phyloP scores from a whole-genome alignment of 2,797 vertebrate species.

The Enteromius viviparus region DNA sequence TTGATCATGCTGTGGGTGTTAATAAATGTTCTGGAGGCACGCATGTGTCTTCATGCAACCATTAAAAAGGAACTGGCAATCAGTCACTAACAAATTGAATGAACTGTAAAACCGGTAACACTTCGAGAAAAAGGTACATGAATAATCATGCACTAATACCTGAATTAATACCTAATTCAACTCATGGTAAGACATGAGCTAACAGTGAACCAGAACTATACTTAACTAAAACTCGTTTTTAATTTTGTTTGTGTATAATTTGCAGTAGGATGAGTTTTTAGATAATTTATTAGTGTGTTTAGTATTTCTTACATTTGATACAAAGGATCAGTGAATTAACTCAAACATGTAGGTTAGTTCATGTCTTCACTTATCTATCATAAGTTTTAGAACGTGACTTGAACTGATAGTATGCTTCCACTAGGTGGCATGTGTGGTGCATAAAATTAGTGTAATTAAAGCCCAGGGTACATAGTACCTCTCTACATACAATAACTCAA shows the following conservation, averaged over 20 bases:
- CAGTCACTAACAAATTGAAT: constrained; percentile 3
- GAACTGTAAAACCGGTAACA: background rate
- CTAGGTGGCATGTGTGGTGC: constrained; percentile 37
- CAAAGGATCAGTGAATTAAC: background rate
- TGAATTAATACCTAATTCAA: background rate
- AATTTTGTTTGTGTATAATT: background rate
- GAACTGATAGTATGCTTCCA: background rate
- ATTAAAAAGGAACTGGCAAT: constrained; percentile 1
- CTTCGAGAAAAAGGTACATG: background rate
- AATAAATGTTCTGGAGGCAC: background rate
- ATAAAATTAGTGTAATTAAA: background rate
- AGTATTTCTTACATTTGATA: background rate
- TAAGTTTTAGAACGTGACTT: background rate
- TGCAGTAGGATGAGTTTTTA: background rate
- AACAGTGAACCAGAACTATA: background rate
- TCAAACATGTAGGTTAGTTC: background rate
- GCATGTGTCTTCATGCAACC: background rate
- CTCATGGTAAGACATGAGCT: background rate
- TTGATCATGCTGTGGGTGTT: background rate
- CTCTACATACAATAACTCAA: background rate
- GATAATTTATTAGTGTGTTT: background rate
- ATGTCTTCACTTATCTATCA: background rate
- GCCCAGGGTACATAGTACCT: background rate
- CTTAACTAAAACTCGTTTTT: background rate
- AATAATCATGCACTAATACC: background rate